Conservation (phyloP, 2,113 vertebrate species). For the Oncorhynchus gorbuscha region DNA sequence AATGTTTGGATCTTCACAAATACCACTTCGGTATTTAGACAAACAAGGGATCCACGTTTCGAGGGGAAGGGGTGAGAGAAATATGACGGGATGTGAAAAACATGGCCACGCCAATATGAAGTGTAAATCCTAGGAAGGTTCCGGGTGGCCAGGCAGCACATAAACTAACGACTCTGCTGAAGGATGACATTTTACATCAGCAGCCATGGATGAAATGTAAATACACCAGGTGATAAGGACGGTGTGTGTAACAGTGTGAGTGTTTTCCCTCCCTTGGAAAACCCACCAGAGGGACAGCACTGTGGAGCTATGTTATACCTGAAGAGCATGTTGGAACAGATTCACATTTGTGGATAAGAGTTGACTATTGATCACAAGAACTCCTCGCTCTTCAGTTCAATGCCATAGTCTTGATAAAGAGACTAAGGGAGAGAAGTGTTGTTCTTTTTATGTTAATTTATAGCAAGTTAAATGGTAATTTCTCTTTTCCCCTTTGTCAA, state of each 20-base stretch:
- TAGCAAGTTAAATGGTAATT: too few relatives aligned
- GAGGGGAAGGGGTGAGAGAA: slow-evolving; percentile 25
- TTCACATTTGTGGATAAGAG: too few relatives aligned
- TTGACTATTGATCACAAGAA: too few relatives aligned
- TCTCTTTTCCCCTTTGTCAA: too few relatives aligned
- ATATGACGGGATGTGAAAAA: slow-evolving; percentile 19
- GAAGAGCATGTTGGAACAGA: too few relatives aligned
- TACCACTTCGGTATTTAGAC: not conserved
- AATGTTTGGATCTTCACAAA: not conserved
- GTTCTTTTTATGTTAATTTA: too few relatives aligned
- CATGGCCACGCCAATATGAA: slow-evolving; percentile 31
- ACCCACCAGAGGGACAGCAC: not conserved
- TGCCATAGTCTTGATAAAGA: too few relatives aligned
- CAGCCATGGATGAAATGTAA: slow-evolving; percentile 40
- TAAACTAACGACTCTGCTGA: slow-evolving; percentile 55
- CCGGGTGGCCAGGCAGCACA: not conserved
- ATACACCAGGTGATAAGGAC: not conserved
- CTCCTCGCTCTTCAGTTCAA: too few relatives aligned
- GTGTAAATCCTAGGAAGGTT: slow-evolving; percentile 38
- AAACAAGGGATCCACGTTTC: not conserved
- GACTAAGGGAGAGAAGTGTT: too few relatives aligned
- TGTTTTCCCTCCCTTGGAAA: slow-evolving; percentile 16
- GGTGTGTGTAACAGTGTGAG: not conserved
- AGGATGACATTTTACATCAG: slow-evolving; percentile 41
- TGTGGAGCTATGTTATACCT: not conserved